Evolutionary conservation across 2,113 vertebrate genomes (phyloP).

Genomic region (Promerops cafer): DNA sequence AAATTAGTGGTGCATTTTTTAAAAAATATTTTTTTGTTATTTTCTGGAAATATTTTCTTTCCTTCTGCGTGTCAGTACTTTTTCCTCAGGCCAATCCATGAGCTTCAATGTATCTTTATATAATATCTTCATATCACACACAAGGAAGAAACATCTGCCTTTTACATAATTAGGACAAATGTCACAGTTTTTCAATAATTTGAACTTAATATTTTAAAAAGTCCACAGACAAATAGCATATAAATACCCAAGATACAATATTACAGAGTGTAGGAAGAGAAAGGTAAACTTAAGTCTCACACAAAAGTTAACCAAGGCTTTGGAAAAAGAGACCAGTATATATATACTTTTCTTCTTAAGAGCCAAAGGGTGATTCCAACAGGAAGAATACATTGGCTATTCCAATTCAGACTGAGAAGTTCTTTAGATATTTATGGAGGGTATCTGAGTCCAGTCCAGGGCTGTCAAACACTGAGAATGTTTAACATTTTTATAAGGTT

Average conservation of each 20-base stretch:
- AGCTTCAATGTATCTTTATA: neutral
- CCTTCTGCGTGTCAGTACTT: neutral
- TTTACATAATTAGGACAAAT: neutral
- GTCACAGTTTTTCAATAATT: neutral
- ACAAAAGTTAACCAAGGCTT: neutral
- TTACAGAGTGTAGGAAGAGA: neutral
- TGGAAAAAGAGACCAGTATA: neutral
- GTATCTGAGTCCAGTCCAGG: neutral
- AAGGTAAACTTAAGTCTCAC: neutral
- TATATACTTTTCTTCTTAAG: neutral
- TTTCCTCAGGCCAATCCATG: neutral
- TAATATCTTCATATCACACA: neutral
- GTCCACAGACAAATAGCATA: neutral
- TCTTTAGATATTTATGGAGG: neutral
- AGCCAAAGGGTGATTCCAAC: neutral
- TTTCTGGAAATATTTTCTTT: neutral
- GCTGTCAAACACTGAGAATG: neutral
- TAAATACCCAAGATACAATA: neutral
- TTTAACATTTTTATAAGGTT: neutral
- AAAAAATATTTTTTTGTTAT: neutral
- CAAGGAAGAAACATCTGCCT: neutral
- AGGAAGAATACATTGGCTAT: neutral
- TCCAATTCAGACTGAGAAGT: neutral
- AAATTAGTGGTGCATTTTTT: neutral
- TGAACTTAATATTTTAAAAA: neutral